Base-by-base conservation (phyloP, 1,140 invertebrate genomes). In the Drosophila setifemur region DNA sequence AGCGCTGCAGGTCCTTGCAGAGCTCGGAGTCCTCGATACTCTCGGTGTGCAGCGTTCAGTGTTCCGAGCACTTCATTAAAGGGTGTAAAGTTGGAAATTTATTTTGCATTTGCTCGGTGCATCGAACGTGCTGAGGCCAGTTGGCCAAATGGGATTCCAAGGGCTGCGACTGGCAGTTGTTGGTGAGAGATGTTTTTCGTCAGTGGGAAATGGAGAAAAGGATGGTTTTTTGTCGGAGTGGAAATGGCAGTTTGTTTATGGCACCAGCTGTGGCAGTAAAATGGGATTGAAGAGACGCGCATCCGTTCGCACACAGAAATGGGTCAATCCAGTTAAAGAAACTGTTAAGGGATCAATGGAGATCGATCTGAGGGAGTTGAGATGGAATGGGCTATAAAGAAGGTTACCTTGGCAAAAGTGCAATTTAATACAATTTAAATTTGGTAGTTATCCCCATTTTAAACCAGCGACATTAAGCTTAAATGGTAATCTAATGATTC, bases 11-110 rank as follows among this genome's bases (percentile, higher is more conserved):
- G 25, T 45, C 42, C 49, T 69, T 39, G 25, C 23, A 39, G 42
- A 64, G 33, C 61, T 66, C 35, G 60, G 18, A 23, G 28, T 31
- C n/a, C 21, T 8, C 29, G 11, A 4, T 12, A 33, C 45, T 16
- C 18, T n/a, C 7, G 3, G 14, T 6, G 28, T 4, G 23, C 35
- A n/a, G n/a, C n/a, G n/a, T n/a, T 16, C 31, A 44, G 28, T 29
- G 35, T 48, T n/a, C 23, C 28, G 50, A 42, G 42, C 71, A 79
- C 64, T 83, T 83, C 66, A 83, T 83, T 85, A 83, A 83, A 79
- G 79, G 19, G 64, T 61, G 81, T 71, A 85, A 85, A 83, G 81
- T 63, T 74, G 64, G 66, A 29, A 83, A 83, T 83, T 83, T 83
- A 83, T 83, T 85, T 66, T 85, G 79, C 79, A 85, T 85, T 68